Conservation (phyloP, 2,797 vertebrate species). For the Halcyon smyrnensis region DNA sequence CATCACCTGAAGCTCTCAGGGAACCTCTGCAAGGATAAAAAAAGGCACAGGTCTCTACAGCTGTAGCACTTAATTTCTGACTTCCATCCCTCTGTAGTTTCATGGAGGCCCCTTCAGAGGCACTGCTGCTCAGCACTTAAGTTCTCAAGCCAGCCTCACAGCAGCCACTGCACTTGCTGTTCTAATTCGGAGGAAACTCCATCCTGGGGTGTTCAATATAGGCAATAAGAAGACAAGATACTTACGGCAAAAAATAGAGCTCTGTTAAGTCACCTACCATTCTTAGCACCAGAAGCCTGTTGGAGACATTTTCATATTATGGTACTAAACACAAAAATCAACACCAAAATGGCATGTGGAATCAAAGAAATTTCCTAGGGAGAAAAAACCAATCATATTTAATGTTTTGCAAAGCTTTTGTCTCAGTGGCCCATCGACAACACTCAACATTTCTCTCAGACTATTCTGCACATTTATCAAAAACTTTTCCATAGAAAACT, state of each 20-base stretch:
- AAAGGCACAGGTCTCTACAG: neutral
- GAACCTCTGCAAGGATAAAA: neutral
- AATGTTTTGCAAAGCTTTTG: neutral
- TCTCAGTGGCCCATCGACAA: neutral
- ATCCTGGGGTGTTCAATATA: neutral
- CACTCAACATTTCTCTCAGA: neutral
- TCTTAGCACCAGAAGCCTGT: neutral
- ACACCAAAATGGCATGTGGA: neutral
- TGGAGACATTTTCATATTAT: neutral
- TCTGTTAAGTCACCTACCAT: neutral
- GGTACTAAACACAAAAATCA: neutral
- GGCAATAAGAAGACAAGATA: slow-evolving; percentile 6
- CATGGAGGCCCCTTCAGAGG: neutral
- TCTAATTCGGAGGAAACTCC: slow-evolving; percentile 50
- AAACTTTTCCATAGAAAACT: neutral
- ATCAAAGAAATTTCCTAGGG: neutral
- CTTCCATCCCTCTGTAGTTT: neutral
- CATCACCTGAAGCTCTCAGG: neutral
- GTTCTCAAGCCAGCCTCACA: neutral
- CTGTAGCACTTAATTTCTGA: neutral
- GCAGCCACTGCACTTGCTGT: neutral
- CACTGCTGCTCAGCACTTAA: neutral
- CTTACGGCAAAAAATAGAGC: slow-evolving; percentile 26
- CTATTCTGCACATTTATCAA: neutral
- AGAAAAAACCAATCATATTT: neutral